phyloP scores from a whole-genome alignment of 2,113 vertebrate species.

The Sitta europaea region DNA sequence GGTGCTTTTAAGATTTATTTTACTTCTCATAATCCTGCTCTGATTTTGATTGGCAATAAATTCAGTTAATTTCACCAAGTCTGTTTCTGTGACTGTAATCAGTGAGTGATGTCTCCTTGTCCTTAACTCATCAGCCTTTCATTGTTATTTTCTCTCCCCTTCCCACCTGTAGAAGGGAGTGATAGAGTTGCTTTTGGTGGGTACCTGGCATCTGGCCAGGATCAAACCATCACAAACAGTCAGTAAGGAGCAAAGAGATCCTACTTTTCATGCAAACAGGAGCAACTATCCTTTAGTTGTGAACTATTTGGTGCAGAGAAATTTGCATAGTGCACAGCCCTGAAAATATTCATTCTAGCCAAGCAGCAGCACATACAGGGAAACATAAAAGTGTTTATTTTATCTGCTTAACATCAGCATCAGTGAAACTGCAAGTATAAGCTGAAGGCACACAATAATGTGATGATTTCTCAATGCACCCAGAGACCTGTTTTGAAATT shows the following conservation, averaged over 20 bases:
- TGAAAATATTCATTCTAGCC: background rate
- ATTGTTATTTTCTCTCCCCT: background rate
- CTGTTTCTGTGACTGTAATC: background rate
- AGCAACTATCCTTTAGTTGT: background rate
- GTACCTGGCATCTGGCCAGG: accelerated
- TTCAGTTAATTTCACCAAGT: background rate
- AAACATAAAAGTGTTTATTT: background rate
- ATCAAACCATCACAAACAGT: background rate
- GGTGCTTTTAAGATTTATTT: background rate
- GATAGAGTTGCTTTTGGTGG: background rate
- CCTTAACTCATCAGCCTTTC: background rate
- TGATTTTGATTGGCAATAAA: background rate
- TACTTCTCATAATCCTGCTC: background rate
- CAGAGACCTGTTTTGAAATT: background rate
- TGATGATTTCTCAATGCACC: background rate
- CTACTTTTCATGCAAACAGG: background rate
- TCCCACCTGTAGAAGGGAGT: background rate
- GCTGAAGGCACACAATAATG: background rate
- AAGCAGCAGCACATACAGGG: background rate
- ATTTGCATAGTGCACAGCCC: background rate
- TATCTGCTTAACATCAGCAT: background rate
- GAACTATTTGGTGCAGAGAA: background rate
- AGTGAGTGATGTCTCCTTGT: background rate
- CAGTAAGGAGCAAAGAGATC: background rate
- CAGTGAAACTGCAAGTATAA: background rate